phyloP scores from a whole-genome alignment of 2,113 vertebrate genomes.

The Steatornis caripensis region DNA sequence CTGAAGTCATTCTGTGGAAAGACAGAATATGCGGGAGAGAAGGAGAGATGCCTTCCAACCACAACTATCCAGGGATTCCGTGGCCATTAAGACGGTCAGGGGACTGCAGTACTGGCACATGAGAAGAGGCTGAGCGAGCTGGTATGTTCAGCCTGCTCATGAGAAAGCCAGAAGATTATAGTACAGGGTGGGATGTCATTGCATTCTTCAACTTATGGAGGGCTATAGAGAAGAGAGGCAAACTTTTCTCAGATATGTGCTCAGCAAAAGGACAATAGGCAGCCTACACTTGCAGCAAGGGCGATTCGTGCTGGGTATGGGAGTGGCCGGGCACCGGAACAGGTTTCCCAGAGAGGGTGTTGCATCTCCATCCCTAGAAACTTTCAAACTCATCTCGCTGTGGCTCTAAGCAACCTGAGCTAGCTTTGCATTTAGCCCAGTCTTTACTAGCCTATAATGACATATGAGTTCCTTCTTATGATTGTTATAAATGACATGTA shows the following conservation, averaged over 20 bases:
- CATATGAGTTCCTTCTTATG: not conserved
- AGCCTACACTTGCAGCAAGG: not conserved
- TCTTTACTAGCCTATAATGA: not conserved
- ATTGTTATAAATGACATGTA: not conserved
- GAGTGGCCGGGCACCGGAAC: not conserved
- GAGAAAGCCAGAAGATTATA: not conserved
- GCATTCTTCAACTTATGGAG: rapidly evolving
- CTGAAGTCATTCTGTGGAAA: not conserved
- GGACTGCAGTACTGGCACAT: not conserved
- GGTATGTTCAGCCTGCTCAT: not conserved
- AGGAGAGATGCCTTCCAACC: not conserved
- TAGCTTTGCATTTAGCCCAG: not conserved
- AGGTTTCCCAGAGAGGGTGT: not conserved
- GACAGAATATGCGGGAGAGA: not conserved
- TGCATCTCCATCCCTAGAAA: not conserved
- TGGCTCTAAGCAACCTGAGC: not conserved
- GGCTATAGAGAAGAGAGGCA: not conserved
- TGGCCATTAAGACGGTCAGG: rapidly evolving
- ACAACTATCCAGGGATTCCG: not conserved
- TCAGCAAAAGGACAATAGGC: not conserved
- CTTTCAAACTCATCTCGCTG: not conserved
- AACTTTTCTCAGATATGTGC: rapidly evolving
- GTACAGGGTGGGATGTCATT: not conserved
- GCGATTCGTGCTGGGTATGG: rapidly evolving
- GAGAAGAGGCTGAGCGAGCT: not conserved